Base-by-base conservation (phyloP, 2,113 vertebrate species). In the Calyptomena viridis region DNA sequence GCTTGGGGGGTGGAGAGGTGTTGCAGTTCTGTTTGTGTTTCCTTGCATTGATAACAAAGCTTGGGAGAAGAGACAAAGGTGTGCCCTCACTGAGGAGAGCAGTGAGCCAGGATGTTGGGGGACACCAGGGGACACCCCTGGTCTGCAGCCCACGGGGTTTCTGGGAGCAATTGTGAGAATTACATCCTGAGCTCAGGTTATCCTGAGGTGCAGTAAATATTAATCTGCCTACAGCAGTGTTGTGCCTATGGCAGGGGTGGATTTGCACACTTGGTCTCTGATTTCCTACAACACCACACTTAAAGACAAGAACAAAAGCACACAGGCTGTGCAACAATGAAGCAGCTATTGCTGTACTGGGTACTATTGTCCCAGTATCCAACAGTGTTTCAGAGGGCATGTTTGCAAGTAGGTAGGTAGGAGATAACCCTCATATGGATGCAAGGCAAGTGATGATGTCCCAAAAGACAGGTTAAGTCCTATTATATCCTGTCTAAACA, bases 51-150 rank as follows among this genome's bases (percentile, higher is more conserved):
- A 14, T 62, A 16, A 56, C 28, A 80, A 66, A 60, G 27, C 31
- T 6, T 28, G 21, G 20, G 20, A 23, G 35, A 85, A 89, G 35
- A 72, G 25, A 19, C 40, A 40, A 69, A 64, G 27, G 35, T 1
- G 3, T 0, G 0, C 7, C 22, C 22, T 81, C 22, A n/a, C 11
- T 2, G 2, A n/a, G 42, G 19, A 56, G 30, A 22, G n/a, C 20
- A 23, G 37, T 47, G 59, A 92, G 17, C 12, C 53, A 73, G 59
- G 37, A 33, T 3, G 1, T 8, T 15, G 27, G 27, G 64, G n/a
- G 25, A 47, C 4, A 4, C 49, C 47, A 19, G 3, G 6, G 33
- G 75, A 72, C 33, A 59, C 2, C 16, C 23, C n/a, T 1, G 4
- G n/a, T 58, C 47, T 84, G 58, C 66, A 72, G 37, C 44, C 63